Percentiles rank a stretch among this genome's conserved stretches.
These are phyloP conservation scores for Steromphala cineraria DNA, from an alignment of 2,888 invertebrate species.

Conservation along the genomic window DNA sequence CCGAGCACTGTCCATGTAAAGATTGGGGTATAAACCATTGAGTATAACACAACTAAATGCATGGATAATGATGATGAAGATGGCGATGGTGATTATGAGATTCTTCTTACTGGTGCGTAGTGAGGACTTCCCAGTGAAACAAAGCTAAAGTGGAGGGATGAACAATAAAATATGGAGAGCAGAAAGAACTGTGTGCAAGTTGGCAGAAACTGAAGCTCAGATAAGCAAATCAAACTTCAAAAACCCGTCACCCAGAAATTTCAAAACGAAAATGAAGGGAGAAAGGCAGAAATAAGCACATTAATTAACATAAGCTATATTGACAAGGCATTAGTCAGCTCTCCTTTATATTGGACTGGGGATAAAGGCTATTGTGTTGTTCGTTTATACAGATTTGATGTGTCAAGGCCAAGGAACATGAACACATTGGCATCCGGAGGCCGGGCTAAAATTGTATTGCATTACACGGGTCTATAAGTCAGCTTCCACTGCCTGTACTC, in stretches of 20 bases:
- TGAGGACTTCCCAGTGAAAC: no score
- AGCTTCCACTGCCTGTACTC: no score
- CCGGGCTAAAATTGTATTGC: not conserved
- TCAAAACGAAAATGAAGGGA: slow-evolving; percentile 16
- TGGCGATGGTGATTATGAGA: no score
- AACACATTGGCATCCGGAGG: not conserved
- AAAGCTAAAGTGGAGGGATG: not conserved
- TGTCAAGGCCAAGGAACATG: not conserved
- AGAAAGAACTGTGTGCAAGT: not conserved
- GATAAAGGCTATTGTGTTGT: not conserved
- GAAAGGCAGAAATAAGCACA: slow-evolving; percentile 14
- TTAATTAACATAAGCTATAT: not conserved
- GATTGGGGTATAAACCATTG: no score
- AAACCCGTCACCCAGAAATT: slow-evolving; percentile 13
- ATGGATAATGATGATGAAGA: no score
- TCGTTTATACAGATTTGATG: not conserved
- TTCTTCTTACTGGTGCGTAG: no score
- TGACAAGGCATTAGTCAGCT: not conserved
- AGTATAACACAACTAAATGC: no score
- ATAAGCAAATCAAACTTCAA: slow-evolving; percentile 1
- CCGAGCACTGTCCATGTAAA: not conserved
- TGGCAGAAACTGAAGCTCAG: slow-evolving; percentile 8
- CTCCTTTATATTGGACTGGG: not conserved
- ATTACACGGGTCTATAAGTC: not conserved
- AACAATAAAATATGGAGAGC: not conserved